Evolutionary conservation across 2,113 vertebrate species (phyloP), one percentile per base, ranked within the genome.

Genomic region (Talpa occidentalis): DNA sequence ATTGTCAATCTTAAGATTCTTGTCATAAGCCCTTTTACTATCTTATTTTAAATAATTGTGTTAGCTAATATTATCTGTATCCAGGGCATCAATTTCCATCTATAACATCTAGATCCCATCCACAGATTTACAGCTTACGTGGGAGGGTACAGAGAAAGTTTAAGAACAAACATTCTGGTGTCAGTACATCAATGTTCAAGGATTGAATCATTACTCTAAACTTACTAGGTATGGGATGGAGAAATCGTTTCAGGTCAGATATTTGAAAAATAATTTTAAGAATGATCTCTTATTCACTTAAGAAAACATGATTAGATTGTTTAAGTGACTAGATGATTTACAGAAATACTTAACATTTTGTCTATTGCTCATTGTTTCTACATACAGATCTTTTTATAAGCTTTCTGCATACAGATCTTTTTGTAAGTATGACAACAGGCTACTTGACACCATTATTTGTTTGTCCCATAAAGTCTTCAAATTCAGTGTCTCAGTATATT

Each of bases 1-100:
- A 96, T 90, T 96, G 81, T 60, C 74, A 64, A 78, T 64, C 62
- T 94, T 90, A 56, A 82, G 60, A 85, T 59, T 70, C 90, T 56
- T 81, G n/a, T 40, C 42, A 10, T 83, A 59, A 72, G 62, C 26
- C 1, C 7, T 60, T 90, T 83, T 40, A 70, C 37, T 10, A 88
- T 49, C 21, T 78, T 74, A 88, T 92, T 96, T 90, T 35, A 81
- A 88, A 90, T 90, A 76, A 59, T 88, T 82, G 81, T 56, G 7
- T 30, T 78, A 35, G 40, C 66, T 91, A 85, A 69, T 81, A 95
- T 69, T 92, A 95, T 84, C 66, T 93, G 30, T 52, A 90, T 94
- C 12, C 12, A 52, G n/a, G 49, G 22, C 60, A 62, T 77, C 74
- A 67, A 21, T 96, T 91, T 95, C 78, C 6, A 35, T 24, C 30